Evolutionary conservation across 1,140 invertebrate species (phyloP).

Genomic region (Papilio polyxenes): DNA sequence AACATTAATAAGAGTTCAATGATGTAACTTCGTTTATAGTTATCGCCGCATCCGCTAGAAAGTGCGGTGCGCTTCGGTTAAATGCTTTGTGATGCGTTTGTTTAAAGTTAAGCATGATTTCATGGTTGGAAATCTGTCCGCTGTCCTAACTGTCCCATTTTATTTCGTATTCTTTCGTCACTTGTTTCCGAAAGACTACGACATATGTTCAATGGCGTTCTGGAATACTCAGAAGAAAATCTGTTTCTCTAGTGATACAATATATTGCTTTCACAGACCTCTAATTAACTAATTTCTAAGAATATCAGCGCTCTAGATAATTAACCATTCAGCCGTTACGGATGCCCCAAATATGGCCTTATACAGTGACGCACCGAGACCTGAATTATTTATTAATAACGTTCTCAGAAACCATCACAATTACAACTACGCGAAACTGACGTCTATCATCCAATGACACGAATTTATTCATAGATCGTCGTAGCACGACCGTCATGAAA

Average conservation of each 20-base stretch:
- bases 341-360: slow-evolving; percentile 7
- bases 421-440: slow-evolving; percentile 42
- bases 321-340: slow-evolving; percentile 25
- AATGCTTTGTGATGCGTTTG: slow-evolving; percentile 27
- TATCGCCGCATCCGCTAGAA: slow-evolving; percentile 45
- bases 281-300: background rate
- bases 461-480: slow-evolving; percentile 43
- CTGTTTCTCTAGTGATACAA: background rate
- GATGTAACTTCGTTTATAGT: slow-evolving; percentile 64
- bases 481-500: slow-evolving; percentile 18
- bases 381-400: slow-evolving; percentile 40
- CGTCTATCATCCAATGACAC: slow-evolving; percentile 45
- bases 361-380: slow-evolving; percentile 33
- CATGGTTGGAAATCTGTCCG: background rate
- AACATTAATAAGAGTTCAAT: slow-evolving; percentile 64
- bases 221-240: background rate
- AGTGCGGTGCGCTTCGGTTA: slow-evolving; percentile 53
- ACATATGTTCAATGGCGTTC: background rate
- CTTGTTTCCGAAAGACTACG: background rate
- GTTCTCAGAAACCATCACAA: slow-evolving; percentile 44
- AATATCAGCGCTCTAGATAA: slow-evolving; percentile 27
- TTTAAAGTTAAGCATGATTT: slow-evolving; percentile 29
- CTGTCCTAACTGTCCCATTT: background rate
- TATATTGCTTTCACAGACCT: background rate
- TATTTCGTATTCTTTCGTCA: background rate